phyloP scores from a whole-genome alignment of 1,140 invertebrate species.

The Tetragnatha versicolor region DNA sequence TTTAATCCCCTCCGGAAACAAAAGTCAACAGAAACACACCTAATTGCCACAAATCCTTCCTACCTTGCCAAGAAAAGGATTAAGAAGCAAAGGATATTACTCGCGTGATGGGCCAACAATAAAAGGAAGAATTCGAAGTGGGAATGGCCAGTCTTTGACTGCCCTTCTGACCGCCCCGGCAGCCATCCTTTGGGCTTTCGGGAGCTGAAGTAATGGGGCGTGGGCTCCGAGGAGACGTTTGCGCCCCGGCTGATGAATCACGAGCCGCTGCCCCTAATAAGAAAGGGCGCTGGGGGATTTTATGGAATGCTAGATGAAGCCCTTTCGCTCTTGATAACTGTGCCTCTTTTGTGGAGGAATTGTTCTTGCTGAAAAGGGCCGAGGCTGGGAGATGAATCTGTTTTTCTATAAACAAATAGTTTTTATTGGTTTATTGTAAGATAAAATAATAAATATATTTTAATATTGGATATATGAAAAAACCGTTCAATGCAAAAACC shows the following conservation, averaged over 20 bases:
- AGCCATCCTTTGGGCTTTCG: neutral
- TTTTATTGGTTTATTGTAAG: too few species aligned
- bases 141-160: neutral
- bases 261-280: constrained; percentile 32
- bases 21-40: neutral
- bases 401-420: neutral
- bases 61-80: neutral
- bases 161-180: too few species aligned
- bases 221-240: constrained; percentile 42
- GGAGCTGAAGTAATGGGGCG: constrained; percentile 27
- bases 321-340: too few species aligned
- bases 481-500: too few species aligned
- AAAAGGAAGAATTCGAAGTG: neutral
- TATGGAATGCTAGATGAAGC: neutral
- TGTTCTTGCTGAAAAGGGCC: neutral
- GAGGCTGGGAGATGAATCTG: neutral
- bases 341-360: too few species aligned
- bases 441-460: too few species aligned
- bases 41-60: constrained; percentile 25
- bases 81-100: neutral
- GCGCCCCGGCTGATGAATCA: constrained; percentile 43
- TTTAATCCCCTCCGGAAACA: too few species aligned
- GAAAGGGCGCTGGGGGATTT: neutral
- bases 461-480: too few species aligned
- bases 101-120: neutral